phyloP scores from a whole-genome alignment of 2,113 vertebrate species.

The Malurus alboscapulatus region DNA sequence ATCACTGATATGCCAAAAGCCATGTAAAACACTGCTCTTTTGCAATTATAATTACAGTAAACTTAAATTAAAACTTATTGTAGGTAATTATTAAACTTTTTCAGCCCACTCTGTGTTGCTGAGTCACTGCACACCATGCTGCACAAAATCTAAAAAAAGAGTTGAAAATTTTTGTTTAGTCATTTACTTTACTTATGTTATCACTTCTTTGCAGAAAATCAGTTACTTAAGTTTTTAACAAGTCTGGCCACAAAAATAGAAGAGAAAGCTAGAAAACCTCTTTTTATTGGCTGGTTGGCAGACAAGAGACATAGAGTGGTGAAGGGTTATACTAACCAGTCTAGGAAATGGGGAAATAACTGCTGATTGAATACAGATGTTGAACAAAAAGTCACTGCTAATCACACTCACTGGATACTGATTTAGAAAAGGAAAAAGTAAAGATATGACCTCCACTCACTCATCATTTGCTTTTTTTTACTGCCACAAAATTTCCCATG shows the following conservation, averaged over 20 bases:
- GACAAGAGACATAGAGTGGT: conserved; percentile 46
- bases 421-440: conserved; percentile 30
- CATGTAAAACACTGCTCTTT: not conserved
- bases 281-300: conserved; percentile 28
- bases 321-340: conserved; percentile 60
- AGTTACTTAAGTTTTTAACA: conserved; percentile 38
- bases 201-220: conserved; percentile 51
- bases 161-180: not conserved
- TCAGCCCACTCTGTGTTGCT: not conserved
- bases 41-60: not conserved
- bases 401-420: conserved; percentile 44
- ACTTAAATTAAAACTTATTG: not conserved
- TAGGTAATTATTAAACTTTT: not conserved
- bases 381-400: conserved; percentile 58
- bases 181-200: not conserved
- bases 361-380: conserved; percentile 72
- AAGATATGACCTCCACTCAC: not conserved
- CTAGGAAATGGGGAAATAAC: conserved; percentile 67
- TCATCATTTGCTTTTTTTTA: not conserved
- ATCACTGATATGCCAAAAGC: not conserved
- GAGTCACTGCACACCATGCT: not conserved
- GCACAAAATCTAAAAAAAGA: not conserved
- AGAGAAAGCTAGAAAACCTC: conserved; percentile 19
- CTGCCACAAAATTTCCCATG: not conserved
- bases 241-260: not conserved